Percentiles rank a stretch among this genome's conserved stretches.
phyloP scores from a whole-genome alignment of 2,113 vertebrate genomes.

The Sus scrofa region DNA sequence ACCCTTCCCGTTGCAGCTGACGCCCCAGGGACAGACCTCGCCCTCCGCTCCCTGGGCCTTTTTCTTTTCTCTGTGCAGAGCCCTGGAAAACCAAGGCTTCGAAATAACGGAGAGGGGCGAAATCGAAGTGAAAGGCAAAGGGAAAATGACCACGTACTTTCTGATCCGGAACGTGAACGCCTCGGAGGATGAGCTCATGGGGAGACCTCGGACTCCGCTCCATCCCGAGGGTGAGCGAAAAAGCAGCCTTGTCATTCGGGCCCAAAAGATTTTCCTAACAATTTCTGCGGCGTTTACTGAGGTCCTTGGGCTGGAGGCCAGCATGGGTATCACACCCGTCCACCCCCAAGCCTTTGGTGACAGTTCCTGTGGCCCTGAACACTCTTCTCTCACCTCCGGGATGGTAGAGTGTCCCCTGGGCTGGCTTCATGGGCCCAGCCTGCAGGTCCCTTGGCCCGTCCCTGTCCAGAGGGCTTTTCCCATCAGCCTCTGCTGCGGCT shows the following conservation, averaged over 20 bases:
- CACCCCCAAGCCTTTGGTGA: not conserved
- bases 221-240: not conserved
- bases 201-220: slow-evolving; percentile 40
- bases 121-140: slow-evolving; percentile 92
- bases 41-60: not conserved
- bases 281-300: too few species aligned
- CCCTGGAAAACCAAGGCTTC: slow-evolving; percentile 87
- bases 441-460: not conserved
- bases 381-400: not conserved
- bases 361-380: not conserved
- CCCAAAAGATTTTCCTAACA: not conserved
- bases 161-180: slow-evolving; percentile 86
- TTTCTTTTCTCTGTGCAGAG: slow-evolving; percentile 76
- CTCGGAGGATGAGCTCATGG: slow-evolving; percentile 90
- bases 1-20: not conserved
- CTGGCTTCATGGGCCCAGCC: not conserved
- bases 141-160: slow-evolving; percentile 90
- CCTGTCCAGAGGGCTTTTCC: not conserved
- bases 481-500: not conserved
- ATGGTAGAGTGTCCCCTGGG: not conserved
- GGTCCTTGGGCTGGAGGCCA: not conserved
- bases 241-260: fast-evolving
- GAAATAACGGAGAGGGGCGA: slow-evolving; percentile 87
- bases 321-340: fast-evolving
- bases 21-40: not conserved